phyloP scores from a whole-genome alignment of 2,888 invertebrate species.

The Eupeodes latifasciatus region DNA sequence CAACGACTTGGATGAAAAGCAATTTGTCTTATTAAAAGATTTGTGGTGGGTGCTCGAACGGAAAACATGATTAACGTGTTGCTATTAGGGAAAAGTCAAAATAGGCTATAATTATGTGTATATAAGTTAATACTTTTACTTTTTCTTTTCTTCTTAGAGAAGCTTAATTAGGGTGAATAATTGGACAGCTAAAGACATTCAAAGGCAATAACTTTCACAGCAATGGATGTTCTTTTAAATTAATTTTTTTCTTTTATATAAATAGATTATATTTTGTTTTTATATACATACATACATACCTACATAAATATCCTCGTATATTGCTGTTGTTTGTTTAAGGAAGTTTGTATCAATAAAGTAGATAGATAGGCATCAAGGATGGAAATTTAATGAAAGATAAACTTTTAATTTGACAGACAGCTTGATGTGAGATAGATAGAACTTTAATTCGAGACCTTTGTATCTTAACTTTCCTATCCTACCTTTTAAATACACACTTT shows the following conservation, averaged over 20 bases:
- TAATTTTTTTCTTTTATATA: conserved; percentile 9
- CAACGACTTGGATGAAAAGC: conserved; percentile 1
- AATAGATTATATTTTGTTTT: not conserved
- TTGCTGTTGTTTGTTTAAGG: too few species aligned
- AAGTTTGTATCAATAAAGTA: too few species aligned
- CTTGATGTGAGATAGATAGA: too few species aligned
- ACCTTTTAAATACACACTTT: too few species aligned
- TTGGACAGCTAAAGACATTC: conserved; percentile 41
- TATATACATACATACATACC: not conserved
- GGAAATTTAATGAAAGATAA: too few species aligned
- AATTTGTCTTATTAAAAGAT: conserved; percentile 55
- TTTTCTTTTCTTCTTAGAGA: not conserved
- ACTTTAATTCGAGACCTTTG: too few species aligned
- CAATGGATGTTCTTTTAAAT: conserved; percentile 35
- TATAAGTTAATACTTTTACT: conserved; percentile 12
- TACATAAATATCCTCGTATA: too few species aligned
- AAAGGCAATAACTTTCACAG: conserved; percentile 14
- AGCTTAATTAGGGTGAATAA: conserved; percentile 53
- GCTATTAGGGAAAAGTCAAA: conserved; percentile 12
- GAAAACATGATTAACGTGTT: conserved; percentile 64
- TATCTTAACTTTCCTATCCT: too few species aligned
- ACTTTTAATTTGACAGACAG: too few species aligned
- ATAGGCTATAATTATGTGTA: not conserved
- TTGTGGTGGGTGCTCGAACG: conserved; percentile 44
- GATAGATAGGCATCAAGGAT: not conserved